A percentile compares a stretch with the other conserved stretches of the same genome.
phyloP scores from a whole-genome alignment of 2,113 vertebrate species.

The Gila orcuttii region DNA sequence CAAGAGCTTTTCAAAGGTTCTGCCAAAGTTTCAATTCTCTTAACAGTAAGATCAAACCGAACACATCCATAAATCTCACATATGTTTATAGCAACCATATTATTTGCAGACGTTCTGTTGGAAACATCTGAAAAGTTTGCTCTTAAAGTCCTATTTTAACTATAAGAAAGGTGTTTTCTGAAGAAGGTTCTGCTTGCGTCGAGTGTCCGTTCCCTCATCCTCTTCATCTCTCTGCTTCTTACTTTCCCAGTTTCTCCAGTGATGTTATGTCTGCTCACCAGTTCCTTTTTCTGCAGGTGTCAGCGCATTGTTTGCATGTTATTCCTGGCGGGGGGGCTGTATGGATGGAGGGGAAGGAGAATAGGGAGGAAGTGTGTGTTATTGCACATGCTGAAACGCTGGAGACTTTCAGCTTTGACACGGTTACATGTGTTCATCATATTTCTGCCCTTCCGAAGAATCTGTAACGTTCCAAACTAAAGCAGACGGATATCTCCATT shows the following conservation, averaged over 20 bases:
- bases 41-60: not conserved
- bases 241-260: not conserved
- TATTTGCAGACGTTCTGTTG: not conserved
- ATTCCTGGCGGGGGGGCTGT: not conserved
- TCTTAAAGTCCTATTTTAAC: not conserved
- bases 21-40: not conserved
- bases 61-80: not conserved
- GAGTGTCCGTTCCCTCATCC: not conserved
- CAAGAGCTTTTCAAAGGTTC: not conserved
- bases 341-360: not conserved
- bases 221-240: not conserved
- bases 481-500: not conserved
- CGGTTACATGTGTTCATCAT: not conserved
- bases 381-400: not conserved
- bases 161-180: not conserved
- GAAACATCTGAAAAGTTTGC: not conserved
- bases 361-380: not conserved
- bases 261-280: not conserved
- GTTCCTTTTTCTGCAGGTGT: slow-evolving; percentile 8
- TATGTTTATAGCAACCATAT: not conserved
- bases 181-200: not conserved
- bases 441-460: not conserved
- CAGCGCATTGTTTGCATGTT: slow-evolving; percentile 1
- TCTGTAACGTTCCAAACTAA: not conserved
- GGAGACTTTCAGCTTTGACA: not conserved